Evolutionary conservation across 1,140 invertebrate species (phyloP), one percentile per base, ranked within the genome.

Genomic region (Calliopsis andreniformis): DNA sequence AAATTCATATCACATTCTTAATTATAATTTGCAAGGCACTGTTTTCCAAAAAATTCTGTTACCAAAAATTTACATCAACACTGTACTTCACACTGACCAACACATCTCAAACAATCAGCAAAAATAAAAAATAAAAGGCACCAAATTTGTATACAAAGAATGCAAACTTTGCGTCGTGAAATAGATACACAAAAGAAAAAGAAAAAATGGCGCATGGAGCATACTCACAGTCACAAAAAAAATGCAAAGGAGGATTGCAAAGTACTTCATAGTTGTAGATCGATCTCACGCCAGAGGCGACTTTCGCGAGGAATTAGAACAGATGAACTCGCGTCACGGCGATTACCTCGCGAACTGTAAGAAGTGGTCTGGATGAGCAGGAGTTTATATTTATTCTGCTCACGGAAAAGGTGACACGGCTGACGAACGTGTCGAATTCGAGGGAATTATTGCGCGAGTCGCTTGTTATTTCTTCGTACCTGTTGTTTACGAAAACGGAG

Each of bases 361-460:
- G 3, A 5, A 45, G 2, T 5, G 4, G 30, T 47, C 1, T n/a
- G n/a, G n/a, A 30, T 43, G 18, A 23, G 10, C 6, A 4, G 10
- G 10, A 12, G 23, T 45, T 71, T 71, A 39, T 71, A 71, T 61
- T 61, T 39, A 6, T 14, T 35, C 10, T 45, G 25, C 3, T 10
- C 61, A 16, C 25, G 39, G n/a, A 20, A 55, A 68, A 25, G n/a
- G 16, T 7, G 0, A 25, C 20, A 23, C 16, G 8, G n/a, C 61
- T 49, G 55, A 61, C 55, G 35, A 61, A 49, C 68, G 10, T 20
- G 0, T 39, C 43, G 3, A n/a, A 49, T 59, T 45, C 43, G 28
- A 47, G 49, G 0, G 16, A 71, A 62, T 62, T 30, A n/a, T 49
- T 58, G 23, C 0, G n/a, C 1, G 35, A 39, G n/a, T n/a, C n/a